Conservation (phyloP, 2,113 vertebrate species). For the Pontoporia blainvillei region DNA sequence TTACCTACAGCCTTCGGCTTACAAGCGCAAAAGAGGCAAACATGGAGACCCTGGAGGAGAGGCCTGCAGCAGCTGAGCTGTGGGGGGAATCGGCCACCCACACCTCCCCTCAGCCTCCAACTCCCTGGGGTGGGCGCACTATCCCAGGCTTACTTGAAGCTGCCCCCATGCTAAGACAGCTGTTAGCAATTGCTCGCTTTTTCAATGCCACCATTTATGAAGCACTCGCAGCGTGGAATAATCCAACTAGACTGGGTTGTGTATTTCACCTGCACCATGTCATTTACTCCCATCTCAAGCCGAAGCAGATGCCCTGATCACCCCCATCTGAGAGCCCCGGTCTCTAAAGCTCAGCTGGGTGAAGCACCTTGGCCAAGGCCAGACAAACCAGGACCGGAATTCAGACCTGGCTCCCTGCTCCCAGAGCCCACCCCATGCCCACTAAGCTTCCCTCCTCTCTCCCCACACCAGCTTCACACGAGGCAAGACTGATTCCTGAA, state of each 20-base stretch:
- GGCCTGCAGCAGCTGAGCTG: not conserved
- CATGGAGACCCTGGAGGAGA: not conserved
- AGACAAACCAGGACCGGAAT: not conserved
- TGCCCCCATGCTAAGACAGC: not conserved
- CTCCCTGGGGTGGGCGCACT: not conserved
- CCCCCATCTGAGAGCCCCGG: not conserved
- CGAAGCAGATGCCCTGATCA: not conserved
- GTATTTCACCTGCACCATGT: not conserved
- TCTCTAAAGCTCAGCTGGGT: not conserved
- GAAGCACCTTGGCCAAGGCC: not conserved
- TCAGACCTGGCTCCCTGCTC: not conserved
- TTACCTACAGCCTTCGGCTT: not conserved
- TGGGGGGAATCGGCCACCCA: not conserved
- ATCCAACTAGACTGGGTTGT: not conserved
- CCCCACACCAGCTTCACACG: not conserved
- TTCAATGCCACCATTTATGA: not conserved
- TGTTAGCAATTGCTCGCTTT: not conserved
- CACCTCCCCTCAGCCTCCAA: not conserved
- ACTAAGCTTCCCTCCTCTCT: not conserved
- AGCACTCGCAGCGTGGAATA: not conserved
- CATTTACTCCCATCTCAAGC: fast-evolving
- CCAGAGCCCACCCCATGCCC: not conserved
- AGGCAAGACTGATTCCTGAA: constrained; percentile 11
- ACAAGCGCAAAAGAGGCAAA: not conserved
- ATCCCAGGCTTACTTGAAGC: not conserved